Evolutionary conservation across 2,113 vertebrate species (phyloP).

Genomic region (Tenrec ecaudatus): DNA sequence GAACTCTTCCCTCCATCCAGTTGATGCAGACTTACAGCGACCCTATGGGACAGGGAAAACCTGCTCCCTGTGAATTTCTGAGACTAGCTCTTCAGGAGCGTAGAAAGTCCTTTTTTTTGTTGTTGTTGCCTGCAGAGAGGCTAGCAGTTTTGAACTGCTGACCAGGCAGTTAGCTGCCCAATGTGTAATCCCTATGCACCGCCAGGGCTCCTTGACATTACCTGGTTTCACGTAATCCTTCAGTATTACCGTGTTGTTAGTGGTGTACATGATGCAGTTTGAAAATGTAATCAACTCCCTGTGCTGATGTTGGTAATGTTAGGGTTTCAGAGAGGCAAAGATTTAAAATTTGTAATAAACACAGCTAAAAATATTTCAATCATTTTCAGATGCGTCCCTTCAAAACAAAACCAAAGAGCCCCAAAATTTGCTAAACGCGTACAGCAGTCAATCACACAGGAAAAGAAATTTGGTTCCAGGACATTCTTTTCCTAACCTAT

Average conservation of each 20-base stretch:
- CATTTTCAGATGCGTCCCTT: not conserved
- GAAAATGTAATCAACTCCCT: not conserved
- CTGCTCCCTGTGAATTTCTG: too few species aligned
- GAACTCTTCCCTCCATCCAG: not conserved
- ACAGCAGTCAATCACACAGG: not conserved
- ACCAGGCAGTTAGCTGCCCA: too few species aligned
- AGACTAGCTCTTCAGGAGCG: too few species aligned
- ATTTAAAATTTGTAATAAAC: conserved; percentile 30
- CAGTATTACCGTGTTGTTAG: conserved; percentile 2
- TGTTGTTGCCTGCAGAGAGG: too few species aligned
- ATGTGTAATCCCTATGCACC: too few species aligned
- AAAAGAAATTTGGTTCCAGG: conserved; percentile 37
- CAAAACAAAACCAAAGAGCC: too few species aligned
- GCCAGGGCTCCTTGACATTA: too few species aligned
- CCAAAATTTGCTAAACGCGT: conserved; percentile 19
- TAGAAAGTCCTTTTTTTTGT: too few species aligned
- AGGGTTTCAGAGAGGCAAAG: not conserved
- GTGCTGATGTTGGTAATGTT: conserved; percentile 40
- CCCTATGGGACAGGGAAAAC: too few species aligned
- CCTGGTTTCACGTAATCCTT: not conserved
- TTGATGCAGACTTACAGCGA: too few species aligned
- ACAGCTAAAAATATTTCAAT: conserved; percentile 3
- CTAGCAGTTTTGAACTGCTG: too few species aligned
- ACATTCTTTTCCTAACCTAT: not conserved
- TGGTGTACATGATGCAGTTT: not conserved